Percentiles rank a stretch among this genome's conserved stretches.
Conservation (phyloP, 2,113 vertebrate species). For the Ivindomyrus marchei region DNA sequence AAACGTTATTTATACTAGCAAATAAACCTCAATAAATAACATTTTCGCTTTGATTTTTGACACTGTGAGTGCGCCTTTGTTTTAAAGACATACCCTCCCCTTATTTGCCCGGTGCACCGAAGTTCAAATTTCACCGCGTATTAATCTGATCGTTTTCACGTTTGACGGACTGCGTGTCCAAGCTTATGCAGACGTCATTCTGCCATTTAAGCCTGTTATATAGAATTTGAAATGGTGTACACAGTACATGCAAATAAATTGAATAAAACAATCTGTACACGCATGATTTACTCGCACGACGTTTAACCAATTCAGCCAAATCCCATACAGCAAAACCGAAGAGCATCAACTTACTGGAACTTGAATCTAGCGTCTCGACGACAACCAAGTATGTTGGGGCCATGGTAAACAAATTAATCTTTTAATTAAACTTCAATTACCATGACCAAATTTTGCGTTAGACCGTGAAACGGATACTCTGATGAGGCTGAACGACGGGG, state of each 20-base stretch:
- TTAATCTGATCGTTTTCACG: neutral
- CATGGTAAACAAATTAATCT: neutral
- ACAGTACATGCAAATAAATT: neutral
- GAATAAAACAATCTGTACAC: neutral
- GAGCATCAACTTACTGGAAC: neutral
- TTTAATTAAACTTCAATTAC: neutral
- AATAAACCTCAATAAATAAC: neutral
- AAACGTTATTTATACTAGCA: neutral
- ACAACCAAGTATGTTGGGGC: neutral
- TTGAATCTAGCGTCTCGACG: neutral
- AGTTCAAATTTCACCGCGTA: neutral
- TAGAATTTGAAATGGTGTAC: neutral
- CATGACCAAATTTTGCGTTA: neutral
- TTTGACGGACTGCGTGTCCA: neutral
- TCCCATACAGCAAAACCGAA: neutral
- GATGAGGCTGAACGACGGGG: neutral
- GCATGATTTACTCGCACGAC: neutral
- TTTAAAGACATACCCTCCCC: neutral
- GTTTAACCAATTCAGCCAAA: neutral
- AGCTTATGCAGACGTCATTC: neutral
- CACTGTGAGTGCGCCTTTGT: neutral
- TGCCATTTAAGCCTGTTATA: neutral
- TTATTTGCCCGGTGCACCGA: neutral
- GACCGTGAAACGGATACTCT: neutral
- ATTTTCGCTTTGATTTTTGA: neutral